phyloP scores from a whole-genome alignment of 2,113 vertebrate species.

The Microcebus murinus region DNA sequence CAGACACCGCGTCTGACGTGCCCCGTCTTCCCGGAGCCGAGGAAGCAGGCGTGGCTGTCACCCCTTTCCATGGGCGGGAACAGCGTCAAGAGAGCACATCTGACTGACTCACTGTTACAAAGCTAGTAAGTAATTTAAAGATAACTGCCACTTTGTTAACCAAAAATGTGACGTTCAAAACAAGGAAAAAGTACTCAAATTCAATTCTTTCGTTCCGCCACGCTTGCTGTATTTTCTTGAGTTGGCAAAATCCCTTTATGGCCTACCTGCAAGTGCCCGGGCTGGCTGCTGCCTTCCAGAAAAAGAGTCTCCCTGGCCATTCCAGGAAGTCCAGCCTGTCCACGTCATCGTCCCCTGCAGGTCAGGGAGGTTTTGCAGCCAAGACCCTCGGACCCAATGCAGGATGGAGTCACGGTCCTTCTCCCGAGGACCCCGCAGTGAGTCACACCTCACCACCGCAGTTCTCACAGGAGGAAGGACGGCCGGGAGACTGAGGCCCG shows the following conservation, averaged over 20 bases:
- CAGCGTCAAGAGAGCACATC: not conserved
- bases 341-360: not conserved
- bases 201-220: not conserved
- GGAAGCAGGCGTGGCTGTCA: fast-evolving
- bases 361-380: not conserved
- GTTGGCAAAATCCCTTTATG: not conserved
- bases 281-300: not conserved
- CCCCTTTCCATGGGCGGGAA: not conserved
- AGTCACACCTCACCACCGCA: fast-evolving
- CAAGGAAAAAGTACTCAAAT: not conserved
- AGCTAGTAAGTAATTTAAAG: not conserved
- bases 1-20: fast-evolving
- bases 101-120: fast-evolving
- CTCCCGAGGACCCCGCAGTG: not conserved
- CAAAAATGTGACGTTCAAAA: not conserved
- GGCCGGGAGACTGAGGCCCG: fast-evolving
- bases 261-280: not conserved
- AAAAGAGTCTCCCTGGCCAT: not conserved
- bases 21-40: not conserved
- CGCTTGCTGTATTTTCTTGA: not conserved
- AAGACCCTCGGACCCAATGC: not conserved
- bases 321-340: not conserved
- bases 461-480: not conserved
- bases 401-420: not conserved
- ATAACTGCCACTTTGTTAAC: not conserved